Conservation (phyloP, 64 coral and sea anemone genomes). For the Montipora foliosa region DNA sequence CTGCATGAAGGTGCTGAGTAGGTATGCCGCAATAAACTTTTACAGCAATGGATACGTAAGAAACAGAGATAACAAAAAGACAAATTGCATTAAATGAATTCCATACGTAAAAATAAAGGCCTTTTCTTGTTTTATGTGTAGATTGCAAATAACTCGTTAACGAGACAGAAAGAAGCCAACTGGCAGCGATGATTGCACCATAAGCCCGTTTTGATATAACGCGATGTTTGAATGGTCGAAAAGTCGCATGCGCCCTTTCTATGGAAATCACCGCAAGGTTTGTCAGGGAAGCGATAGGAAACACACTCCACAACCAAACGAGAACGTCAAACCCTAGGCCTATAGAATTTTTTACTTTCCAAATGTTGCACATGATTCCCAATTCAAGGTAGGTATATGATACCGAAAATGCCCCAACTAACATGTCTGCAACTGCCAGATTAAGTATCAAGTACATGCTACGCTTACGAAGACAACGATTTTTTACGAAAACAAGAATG, state of each 20-base stretch:
- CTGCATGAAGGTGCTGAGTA: neutral
- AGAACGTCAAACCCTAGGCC: neutral
- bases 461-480: neutral
- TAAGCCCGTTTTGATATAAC: neutral
- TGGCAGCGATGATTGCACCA: neutral
- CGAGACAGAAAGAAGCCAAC: neutral
- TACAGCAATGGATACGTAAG: constrained; percentile 4
- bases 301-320: neutral
- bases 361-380: neutral
- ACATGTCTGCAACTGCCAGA: constrained; percentile 10
- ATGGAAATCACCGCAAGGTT: neutral
- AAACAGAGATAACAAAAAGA: neutral
- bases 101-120: neutral
- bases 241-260: neutral
- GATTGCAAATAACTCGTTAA: neutral
- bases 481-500: neutral
- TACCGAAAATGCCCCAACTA: neutral
- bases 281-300: neutral
- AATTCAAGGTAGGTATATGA: neutral
- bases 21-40: neutral
- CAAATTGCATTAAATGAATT: neutral
- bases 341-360: neutral
- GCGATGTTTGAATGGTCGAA: neutral
- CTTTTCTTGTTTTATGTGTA: neutral
- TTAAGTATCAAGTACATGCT: neutral